Percentiles rank a stretch among this genome's conserved stretches.
Evolutionary conservation across 2,888 invertebrate species (phyloP).

Genomic region (Petrophora chlorosata): DNA sequence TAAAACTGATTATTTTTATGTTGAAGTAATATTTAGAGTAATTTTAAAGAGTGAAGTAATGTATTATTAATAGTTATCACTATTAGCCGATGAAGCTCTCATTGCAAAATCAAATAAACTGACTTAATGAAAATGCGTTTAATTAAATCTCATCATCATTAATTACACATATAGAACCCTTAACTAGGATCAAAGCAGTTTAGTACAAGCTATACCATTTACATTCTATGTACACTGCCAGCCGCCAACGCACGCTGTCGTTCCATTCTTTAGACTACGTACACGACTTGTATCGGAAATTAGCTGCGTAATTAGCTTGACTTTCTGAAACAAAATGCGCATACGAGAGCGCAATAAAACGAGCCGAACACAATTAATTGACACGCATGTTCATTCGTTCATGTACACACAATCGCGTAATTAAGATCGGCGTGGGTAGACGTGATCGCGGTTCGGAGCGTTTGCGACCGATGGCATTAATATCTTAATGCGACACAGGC

Average conservation of each 20-base stretch:
- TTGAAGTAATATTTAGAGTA: no score
- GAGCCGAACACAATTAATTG: conserved; percentile 29
- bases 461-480: conserved; percentile 9
- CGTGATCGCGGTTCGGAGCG: conserved; percentile 7
- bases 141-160: no score
- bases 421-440: conserved; percentile 31
- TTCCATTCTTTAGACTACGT: conserved; percentile 12
- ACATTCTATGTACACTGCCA: background rate
- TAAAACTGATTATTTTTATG: no score
- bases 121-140: no score
- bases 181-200: background rate
- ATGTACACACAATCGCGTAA: conserved; percentile 31
- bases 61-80: no score
- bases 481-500: conserved; percentile 5
- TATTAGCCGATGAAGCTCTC: no score
- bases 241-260: conserved; percentile 8
- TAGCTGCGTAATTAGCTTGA: conserved; percentile 24
- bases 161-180: background rate
- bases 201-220: background rate
- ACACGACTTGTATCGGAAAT: conserved; percentile 21
- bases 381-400: conserved; percentile 26
- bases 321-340: conserved; percentile 19
- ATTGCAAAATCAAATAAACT: no score
- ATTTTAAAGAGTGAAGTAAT: no score
- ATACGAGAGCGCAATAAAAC: conserved; percentile 10